Base-by-base conservation (phyloP, 2,113 vertebrate genomes). In the Motacilla alba region DNA sequence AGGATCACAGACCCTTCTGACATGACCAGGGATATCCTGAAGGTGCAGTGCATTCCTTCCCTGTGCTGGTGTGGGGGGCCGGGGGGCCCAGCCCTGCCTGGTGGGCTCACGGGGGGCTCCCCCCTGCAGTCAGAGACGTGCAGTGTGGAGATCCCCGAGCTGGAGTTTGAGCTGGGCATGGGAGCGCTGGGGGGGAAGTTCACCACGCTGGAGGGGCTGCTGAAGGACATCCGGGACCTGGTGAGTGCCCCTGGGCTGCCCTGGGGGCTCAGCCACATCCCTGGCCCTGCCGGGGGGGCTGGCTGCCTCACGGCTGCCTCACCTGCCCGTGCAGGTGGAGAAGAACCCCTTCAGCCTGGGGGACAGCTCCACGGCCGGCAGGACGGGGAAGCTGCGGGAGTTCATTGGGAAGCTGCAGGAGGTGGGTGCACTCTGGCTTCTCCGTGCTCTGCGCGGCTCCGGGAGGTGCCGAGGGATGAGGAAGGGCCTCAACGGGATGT, bases 91-190 rank as follows among this genome's bases (percentile, higher is more conserved):
- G 18, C 53, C 10, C 3, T 28, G 13, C 23, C 6, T 7, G 27
- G 0, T 1, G 4, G 70, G 30, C 5, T 95, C 55, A 91, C 0
- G 0, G 44, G 11, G 9, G 12, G 37, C 46, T 93, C 12, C 2
- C 52, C 73, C 24, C 59, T 13, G 28, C 81, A 99, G 98, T 99
- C 99, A 0, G 99, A 99, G 95, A 99, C 99, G 0, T 99, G 99
- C 72, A 89, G 96, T 0, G 86, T 99, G 84, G 72, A 96, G 81
- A 99, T 99, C 81, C 99, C 99, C 0, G 99, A 99, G 97, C 97
- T 99, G 96, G 99, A 99, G 78, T 99, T 99, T 4, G 99, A 99
- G 96, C 95, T 99, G 94, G 99, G 99, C 9, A 99, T 99, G 99
- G 99, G 98, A 8, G 98, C 98, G 0, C 91, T 99, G 2, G 98